Base-by-base conservation (phyloP, 2,113 vertebrate species). In the Rhinolophus ferrumequinum region DNA sequence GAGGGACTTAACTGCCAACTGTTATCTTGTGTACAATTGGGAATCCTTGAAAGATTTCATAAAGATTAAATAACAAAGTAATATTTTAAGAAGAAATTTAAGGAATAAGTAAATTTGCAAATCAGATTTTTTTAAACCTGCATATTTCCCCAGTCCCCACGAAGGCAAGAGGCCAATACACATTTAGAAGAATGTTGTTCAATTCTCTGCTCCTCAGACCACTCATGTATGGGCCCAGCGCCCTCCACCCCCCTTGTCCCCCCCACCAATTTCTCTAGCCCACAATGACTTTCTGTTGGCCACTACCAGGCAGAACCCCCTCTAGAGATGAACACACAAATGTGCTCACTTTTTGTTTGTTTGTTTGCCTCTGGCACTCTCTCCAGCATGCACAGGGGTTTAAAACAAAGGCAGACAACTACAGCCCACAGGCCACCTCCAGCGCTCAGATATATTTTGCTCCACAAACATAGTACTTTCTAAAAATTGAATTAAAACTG, bases 51-150 rank as follows among this genome's bases (percentile, higher is more conserved):
- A 96, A 92, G 96, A 97, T 97, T 96, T 96, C 18, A 5, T 60
- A 44, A 95, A 92, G 97, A 98, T 97, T 96, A 96, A 97, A 96
- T 96, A 97, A 84, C 93, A 90, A 93, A 97, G 90, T 80, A 75
- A 92, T 97, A 70, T 97, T 98, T 97, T 97, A 96, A 96, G 86
- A 98, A 96, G 82, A 89, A 97, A 91, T 97, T 97, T 95, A 97
- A 97, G 88, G 89, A 89, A 80, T 95, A 98, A 97, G 97, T 97
- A 97, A 73, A 97, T 97, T 96, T 98, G 86, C 97, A 97, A 97
- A 97, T 97, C 97, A 92, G 94, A 97, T 95, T 96, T 90, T 86
- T 90, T 88, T 54, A 13, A 97, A 88, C 88, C 97, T 94, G 50
- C 38, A 94, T 52, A 76, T 96, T 89, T 93, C 75, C 30, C 80